Percentiles rank a stretch among this genome's conserved stretches.
Conservation (phyloP, 2,888 invertebrate genomes). For the Apamea crenata region DNA sequence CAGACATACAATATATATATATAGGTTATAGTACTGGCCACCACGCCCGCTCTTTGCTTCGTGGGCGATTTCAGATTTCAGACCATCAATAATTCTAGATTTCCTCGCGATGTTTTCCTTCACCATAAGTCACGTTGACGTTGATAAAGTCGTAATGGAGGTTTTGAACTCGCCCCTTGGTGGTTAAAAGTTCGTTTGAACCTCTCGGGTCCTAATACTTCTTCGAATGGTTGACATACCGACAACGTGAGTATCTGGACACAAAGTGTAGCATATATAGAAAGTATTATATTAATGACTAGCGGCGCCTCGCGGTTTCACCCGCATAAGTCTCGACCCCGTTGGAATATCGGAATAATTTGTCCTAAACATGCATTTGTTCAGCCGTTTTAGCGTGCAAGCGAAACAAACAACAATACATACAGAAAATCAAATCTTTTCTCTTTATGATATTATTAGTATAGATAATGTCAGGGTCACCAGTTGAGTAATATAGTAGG, state of each 20-base stretch:
- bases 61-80: slow-evolving; percentile 15
- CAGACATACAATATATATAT: too few species aligned
- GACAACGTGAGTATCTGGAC: background rate
- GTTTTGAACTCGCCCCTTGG: slow-evolving; percentile 13
- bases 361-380: background rate
- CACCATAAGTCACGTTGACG: slow-evolving; percentile 38
- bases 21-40: background rate
- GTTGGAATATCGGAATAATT: background rate
- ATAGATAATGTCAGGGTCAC: background rate
- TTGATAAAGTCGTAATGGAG: slow-evolving; percentile 41
- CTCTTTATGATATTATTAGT: background rate
- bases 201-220: slow-evolving; percentile 1
- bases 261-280: background rate
- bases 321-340: background rate
- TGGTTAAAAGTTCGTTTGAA: slow-evolving; percentile 11
- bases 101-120: slow-evolving; percentile 35
- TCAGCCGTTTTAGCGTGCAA: background rate
- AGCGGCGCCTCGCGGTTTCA: background rate
- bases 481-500: background rate
- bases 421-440: too few species aligned
- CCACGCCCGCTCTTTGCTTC: background rate
- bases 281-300: background rate
- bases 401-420: background rate
- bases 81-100: slow-evolving; percentile 44
- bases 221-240: background rate